phyloP scores from a whole-genome alignment of 2,113 vertebrate genomes.

The Rhinichthys klamathensis region DNA sequence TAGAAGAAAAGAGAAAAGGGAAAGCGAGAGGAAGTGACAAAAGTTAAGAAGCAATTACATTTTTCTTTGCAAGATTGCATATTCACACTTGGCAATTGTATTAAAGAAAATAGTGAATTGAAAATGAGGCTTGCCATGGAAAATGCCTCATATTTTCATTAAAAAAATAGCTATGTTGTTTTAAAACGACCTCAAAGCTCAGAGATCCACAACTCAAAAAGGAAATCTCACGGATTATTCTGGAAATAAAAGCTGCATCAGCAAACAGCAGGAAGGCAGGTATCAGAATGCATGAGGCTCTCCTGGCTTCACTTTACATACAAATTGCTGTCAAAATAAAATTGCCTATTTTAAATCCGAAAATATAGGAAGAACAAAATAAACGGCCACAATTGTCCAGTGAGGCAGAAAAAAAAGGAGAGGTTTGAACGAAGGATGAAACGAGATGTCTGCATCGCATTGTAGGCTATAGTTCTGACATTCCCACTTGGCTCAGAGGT shows the following conservation, averaged over 20 bases:
- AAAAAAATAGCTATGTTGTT: slow-evolving; percentile 44
- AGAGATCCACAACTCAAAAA: slow-evolving; percentile 61
- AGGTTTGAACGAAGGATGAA: slow-evolving; percentile 61
- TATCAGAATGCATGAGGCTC: slow-evolving; percentile 58
- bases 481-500: neutral
- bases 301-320: slow-evolving; percentile 72
- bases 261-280: slow-evolving; percentile 69
- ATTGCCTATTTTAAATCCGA: slow-evolving; percentile 76
- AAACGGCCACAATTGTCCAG: slow-evolving; percentile 63
- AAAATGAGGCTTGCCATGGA: slow-evolving; percentile 54
- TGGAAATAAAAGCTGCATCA: slow-evolving; percentile 69
- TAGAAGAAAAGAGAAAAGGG: slow-evolving; percentile 21
- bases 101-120: slow-evolving; percentile 48
- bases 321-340: slow-evolving; percentile 81
- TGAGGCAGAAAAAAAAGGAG: slow-evolving; percentile 60
- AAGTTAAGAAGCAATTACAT: slow-evolving; percentile 46
- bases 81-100: slow-evolving; percentile 51
- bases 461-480: slow-evolving; percentile 53
- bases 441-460: slow-evolving; percentile 70
- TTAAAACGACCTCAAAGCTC: slow-evolving; percentile 13
- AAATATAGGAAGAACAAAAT: slow-evolving; percentile 57
- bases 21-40: neutral
- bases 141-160: slow-evolving; percentile 49
- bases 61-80: slow-evolving; percentile 59
- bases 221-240: slow-evolving; percentile 65